These are phyloP conservation scores for Sebastolobus alascanus DNA, from an alignment of 2,797 vertebrate species.

Conservation along the genomic window DNA sequence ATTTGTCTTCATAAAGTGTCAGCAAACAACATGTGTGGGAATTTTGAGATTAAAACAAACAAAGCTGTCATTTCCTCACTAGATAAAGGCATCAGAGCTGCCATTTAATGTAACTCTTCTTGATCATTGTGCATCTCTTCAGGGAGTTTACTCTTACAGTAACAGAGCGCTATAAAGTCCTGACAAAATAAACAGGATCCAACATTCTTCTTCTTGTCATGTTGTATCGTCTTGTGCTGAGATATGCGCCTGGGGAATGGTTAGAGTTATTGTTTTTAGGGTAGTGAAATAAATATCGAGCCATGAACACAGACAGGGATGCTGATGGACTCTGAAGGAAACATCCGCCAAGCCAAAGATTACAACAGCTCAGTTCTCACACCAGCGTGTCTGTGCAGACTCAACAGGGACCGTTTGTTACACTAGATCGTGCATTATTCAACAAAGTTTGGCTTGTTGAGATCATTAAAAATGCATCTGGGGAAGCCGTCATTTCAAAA, in stretches of 20 bases:
- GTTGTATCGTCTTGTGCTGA: slow-evolving; percentile 36
- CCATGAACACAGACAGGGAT: slow-evolving; percentile 29
- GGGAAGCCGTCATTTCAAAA: slow-evolving; percentile 18
- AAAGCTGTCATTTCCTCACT: slow-evolving; percentile 26
- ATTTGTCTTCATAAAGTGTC: background rate
- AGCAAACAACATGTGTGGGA: slow-evolving; percentile 30
- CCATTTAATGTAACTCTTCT: slow-evolving; percentile 37
- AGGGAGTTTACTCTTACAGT: slow-evolving; percentile 15
- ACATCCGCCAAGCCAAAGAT: slow-evolving; percentile 71
- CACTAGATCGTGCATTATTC: slow-evolving; percentile 43
- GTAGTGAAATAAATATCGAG: slow-evolving; percentile 62
- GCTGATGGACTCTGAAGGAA: slow-evolving; percentile 66
- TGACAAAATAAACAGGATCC: slow-evolving; percentile 48
- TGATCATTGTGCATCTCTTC: slow-evolving; percentile 24
- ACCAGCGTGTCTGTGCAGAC: slow-evolving; percentile 70
- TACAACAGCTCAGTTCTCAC: slow-evolving; percentile 79
- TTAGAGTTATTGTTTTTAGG: slow-evolving; percentile 61
- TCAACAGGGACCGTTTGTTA: slow-evolving; percentile 41
- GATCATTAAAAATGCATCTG: slow-evolving; percentile 28
- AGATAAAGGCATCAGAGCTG: slow-evolving; percentile 5
- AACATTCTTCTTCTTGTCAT: slow-evolving; percentile 34
- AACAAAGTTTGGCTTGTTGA: slow-evolving; percentile 41
- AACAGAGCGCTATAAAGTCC: slow-evolving; percentile 22
- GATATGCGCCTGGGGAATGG: slow-evolving; percentile 39
- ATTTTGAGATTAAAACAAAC: slow-evolving; percentile 34